phyloP scores from a whole-genome alignment of 2,113 vertebrate species.

The Prunella fulvescens region DNA sequence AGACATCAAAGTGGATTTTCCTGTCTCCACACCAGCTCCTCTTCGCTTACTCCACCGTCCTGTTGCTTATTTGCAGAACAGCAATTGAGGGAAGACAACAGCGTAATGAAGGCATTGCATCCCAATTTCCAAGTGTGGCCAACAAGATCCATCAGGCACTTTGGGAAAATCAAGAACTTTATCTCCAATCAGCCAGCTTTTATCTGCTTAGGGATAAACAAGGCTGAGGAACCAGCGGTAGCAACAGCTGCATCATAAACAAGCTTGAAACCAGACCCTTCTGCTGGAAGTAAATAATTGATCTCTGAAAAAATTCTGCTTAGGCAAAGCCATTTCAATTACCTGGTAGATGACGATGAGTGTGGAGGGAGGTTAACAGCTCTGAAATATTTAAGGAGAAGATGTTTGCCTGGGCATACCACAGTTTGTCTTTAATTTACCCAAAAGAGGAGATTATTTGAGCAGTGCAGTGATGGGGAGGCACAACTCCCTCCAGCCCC shows the following conservation, averaged over 20 bases:
- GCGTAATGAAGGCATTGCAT: neutral
- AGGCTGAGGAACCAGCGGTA: slow-evolving; percentile 23
- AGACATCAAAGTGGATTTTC: neutral
- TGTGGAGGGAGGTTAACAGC: neutral
- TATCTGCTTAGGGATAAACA: slow-evolving; percentile 59
- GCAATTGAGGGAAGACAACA: neutral
- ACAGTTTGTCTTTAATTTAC: neutral
- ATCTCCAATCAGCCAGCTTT: slow-evolving; percentile 64
- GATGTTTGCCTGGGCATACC: neutral
- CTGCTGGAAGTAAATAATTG: slow-evolving; percentile 35
- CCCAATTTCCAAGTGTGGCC: slow-evolving; percentile 51
- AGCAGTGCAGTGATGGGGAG: neutral
- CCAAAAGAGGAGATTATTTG: neutral
- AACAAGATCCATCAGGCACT: slow-evolving; percentile 48
- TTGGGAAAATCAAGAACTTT: slow-evolving; percentile 53
- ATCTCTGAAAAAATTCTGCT: slow-evolving; percentile 38
- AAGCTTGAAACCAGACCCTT: slow-evolving; percentile 31
- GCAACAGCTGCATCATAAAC: slow-evolving; percentile 26
- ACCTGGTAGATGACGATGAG: neutral
- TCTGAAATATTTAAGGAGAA: slow-evolving; percentile 1
- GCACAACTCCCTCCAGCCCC: neutral
- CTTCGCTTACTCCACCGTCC: neutral
- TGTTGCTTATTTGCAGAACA: neutral
- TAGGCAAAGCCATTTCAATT: slow-evolving; percentile 28
- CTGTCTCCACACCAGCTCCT: neutral